phyloP scores from a whole-genome alignment of 2,113 vertebrate species.

The Notiomystis cincta region DNA sequence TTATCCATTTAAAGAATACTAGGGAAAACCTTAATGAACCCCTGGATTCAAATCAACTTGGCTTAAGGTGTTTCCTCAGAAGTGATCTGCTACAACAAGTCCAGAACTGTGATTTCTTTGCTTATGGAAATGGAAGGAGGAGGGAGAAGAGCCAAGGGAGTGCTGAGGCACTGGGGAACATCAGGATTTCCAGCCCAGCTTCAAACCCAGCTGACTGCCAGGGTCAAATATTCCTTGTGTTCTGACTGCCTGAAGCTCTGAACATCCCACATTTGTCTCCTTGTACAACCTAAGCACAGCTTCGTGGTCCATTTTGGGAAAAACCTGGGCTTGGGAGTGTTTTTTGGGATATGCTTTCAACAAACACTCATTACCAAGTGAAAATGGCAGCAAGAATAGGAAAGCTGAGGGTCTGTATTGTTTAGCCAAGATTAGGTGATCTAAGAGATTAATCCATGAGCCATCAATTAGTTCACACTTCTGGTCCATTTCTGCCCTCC shows the following conservation, averaged over 20 bases:
- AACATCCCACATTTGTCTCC: not conserved
- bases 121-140: not conserved
- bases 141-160: not conserved
- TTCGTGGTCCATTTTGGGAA: not conserved
- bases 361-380: not conserved
- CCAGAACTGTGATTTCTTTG: not conserved
- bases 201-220: not conserved
- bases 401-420: not conserved
- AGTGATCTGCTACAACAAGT: not conserved
- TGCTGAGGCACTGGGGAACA: not conserved
- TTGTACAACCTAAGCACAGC: not conserved
- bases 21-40: not conserved
- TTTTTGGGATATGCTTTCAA: not conserved
- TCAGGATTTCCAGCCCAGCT: not conserved
- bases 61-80: not conserved
- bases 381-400: not conserved
- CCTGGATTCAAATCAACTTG: not conserved
- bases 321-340: not conserved
- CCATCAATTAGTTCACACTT: not conserved
- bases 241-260: not conserved
- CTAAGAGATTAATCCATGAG: not conserved
- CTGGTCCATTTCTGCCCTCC: not conserved
- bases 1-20: not conserved
- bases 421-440: not conserved
- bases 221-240: not conserved